These are phyloP conservation scores for Meghimatium bilineatum DNA, from an alignment of 2,888 invertebrate species.

Conservation along the genomic window DNA sequence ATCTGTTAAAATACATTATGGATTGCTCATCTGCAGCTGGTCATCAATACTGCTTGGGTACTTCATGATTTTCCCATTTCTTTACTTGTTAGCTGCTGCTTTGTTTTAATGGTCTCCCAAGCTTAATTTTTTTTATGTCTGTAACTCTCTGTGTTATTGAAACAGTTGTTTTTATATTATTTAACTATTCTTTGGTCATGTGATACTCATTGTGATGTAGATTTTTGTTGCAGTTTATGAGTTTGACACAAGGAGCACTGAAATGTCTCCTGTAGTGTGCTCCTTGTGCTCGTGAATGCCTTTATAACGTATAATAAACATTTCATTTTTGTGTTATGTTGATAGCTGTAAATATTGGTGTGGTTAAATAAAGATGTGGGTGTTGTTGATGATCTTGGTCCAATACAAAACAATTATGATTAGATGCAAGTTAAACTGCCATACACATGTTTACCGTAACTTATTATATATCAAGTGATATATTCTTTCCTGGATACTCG, in stretches of 20 bases:
- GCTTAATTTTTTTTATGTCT: neutral
- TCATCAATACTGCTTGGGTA: constrained; percentile 18
- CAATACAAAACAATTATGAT: neutral
- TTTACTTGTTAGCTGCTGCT: constrained; percentile 8
- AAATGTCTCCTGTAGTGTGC: neutral
- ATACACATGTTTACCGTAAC: no score
- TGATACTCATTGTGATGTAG: constrained; percentile 45
- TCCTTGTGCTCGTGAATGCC: neutral
- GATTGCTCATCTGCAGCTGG: constrained; percentile 4
- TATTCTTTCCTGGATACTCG: no score
- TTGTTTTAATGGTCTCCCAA: constrained; percentile 2
- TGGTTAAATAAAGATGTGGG: no score
- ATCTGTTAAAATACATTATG: constrained; percentile 3
- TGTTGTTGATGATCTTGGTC: neutral
- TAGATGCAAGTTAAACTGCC: no score
- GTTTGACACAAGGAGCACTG: neutral
- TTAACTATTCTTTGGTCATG: constrained; percentile 37
- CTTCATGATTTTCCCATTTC: neutral
- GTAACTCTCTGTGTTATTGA: constrained; percentile 25
- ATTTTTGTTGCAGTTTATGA: constrained; percentile 5
- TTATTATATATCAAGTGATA: no score
- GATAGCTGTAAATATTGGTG: neutral
- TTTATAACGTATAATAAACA: neutral
- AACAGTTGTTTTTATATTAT: constrained; percentile 26
- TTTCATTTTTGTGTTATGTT: neutral